Base-by-base conservation (phyloP, 1,140 invertebrate genomes). In the Cotesia typhae region DNA sequence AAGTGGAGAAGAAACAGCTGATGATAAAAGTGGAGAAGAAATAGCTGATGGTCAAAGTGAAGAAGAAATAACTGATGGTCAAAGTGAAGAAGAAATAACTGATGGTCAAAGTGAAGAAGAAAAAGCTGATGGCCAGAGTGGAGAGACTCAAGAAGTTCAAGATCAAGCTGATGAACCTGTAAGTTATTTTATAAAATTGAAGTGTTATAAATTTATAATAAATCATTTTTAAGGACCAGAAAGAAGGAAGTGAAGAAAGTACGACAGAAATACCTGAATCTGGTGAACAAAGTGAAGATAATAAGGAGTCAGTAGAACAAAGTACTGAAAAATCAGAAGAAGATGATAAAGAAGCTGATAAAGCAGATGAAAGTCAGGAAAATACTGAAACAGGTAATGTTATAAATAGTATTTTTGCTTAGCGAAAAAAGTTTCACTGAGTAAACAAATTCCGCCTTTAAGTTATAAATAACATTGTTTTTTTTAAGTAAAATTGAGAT, bases 251-350 rank as follows among this genome's bases (percentile, higher is more conserved):
- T 3, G 74, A 72, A 28, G 70, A 68, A 1, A 57, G 38, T 14
- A 53, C 59, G 36, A 59, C 71, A n/a, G 47, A 41, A 41, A 64
- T 10, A 5, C 5, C 10, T 35, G 28, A 63, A 38, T 37, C 35
- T 63, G 9, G 3, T 37, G 14, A 17, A 60, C 12, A 70, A 28
- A 51, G 71, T 5, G 67, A 37, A 20, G 66, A 72, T 28, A 64
- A 65, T 28, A 72, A 74, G 74, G 60, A 63, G 35, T 64, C 66
- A 4, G 60, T 47, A 2, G 67, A 67, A 59, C 67, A 67, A 10
- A 68, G 17, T 17, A 37, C 10, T 38, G 61, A 75, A 61, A 70
- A 41, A 41, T 10, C 41, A 6, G 41, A 41, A 4, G 4, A 41
- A 41, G 41, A 41, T 3, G 4, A 3, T 41, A 5, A 41, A 41